Conservation (phyloP, 2,797 vertebrate species). For the Xerus rutilus region DNA sequence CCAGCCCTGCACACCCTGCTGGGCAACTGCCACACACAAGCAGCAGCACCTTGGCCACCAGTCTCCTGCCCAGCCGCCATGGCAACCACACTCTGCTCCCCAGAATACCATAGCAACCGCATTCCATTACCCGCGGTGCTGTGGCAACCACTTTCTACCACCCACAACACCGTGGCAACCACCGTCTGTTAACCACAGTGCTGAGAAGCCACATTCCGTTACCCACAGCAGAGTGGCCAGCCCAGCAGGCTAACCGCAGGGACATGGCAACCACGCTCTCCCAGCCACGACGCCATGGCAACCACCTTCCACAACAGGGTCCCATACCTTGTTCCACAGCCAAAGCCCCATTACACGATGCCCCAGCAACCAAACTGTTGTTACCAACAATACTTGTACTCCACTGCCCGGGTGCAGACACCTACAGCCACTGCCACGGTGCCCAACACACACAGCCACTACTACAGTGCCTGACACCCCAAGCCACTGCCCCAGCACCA, state of each 20-base stretch:
- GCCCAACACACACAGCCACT: not conserved
- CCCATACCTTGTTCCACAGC: not conserved
- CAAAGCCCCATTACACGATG: not conserved
- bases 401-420: not conserved
- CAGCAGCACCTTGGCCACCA: not conserved
- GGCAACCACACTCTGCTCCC: slow-evolving; percentile 75
- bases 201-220: slow-evolving; percentile 58
- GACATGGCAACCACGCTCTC: not conserved
- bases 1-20: not conserved
- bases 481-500: not conserved
- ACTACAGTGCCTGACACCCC: not conserved
- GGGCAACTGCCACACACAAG: not conserved
- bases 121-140: slow-evolving; percentile 73
- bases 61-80: slow-evolving; percentile 59
- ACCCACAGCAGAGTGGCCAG: slow-evolving; percentile 20
- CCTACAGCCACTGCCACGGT: not conserved
- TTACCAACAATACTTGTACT: not conserved
- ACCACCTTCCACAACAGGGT: not conserved
- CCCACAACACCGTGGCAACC: slow-evolving; percentile 70
- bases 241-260: not conserved
- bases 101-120: slow-evolving; percentile 72
- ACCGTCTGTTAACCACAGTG: slow-evolving; percentile 1
- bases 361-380: not conserved
- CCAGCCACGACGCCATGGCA: not conserved
- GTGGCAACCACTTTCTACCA: slow-evolving; percentile 76